A percentile compares a stretch with the other conserved stretches of the same genome.
Evolutionary conservation across 2,113 vertebrate species (phyloP).

Genomic region (Corydoras sp.): DNA sequence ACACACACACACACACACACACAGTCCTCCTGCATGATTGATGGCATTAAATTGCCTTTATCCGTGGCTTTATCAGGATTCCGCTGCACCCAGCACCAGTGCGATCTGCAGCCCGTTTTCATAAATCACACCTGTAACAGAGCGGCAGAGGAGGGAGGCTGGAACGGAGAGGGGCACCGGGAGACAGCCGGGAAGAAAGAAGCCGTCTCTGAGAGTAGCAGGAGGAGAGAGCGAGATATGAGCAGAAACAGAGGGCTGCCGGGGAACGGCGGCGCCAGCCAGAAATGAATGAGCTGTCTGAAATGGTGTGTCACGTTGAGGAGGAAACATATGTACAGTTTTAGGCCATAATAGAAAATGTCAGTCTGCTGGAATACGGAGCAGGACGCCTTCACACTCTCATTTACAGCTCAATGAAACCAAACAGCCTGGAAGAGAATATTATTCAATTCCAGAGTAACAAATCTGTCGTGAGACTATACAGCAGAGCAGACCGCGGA

Average conservation of each 20-base stretch:
- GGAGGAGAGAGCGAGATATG: constrained; percentile 17
- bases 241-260: constrained; percentile 41
- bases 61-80: constrained; percentile 73
- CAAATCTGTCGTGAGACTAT: no score
- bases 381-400: constrained; percentile 59
- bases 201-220: constrained; percentile 40
- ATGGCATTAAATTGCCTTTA: constrained; percentile 75
- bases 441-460: no score
- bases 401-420: constrained; percentile 47
- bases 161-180: constrained; percentile 13
- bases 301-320: constrained; percentile 39
- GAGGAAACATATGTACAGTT: constrained; percentile 68
- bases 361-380: constrained; percentile 62
- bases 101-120: constrained; percentile 59
- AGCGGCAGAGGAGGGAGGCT: constrained; percentile 5
- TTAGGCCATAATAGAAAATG: constrained; percentile 74
- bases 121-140: constrained; percentile 62
- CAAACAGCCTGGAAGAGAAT: no score
- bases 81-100: constrained; percentile 60
- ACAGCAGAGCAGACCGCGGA: no score
- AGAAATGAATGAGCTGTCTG: constrained; percentile 50
- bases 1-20: constrained; percentile 31
- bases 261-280: constrained; percentile 13
- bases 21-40: constrained; percentile 62
- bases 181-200: constrained; percentile 20